Evolutionary conservation across 1,140 invertebrate genomes (phyloP), one percentile per base, ranked within the genome.

Genomic region (Vollenhovia emeryi): DNA sequence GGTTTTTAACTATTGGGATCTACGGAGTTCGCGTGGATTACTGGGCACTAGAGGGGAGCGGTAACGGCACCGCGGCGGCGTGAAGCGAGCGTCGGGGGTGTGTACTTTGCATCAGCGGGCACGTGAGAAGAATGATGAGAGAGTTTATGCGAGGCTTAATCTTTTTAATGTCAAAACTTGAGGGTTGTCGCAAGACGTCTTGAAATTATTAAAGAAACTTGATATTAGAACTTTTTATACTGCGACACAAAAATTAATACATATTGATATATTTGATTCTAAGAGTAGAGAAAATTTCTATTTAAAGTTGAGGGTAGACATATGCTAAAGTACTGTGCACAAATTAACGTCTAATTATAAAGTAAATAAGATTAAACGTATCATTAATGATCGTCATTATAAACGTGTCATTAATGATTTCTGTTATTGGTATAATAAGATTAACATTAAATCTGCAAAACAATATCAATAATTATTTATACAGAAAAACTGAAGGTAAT

Each of bases 1-100:
- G 82, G 66, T 87, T 88, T 87, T 88, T 87, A 87, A 88, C 87
- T 88, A 88, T 87, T 55, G 86, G 66, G 64, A 75, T 71, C 73
- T 55, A 68, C 48, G 33, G 64, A 75, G 83, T 64, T 87, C 62
- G 11, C 48, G 78, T 66, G 79, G 86, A 87, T 87, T 87, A 87
- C 60, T 40, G 30, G 55, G 1, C 43, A 21, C 52, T 7, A 15
- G 74, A 30, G 36, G 43, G 73, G 15, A 21, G 21, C 30, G 30
- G 69, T 43, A 52, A 71, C 45, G 33, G 27, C 50, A n/a, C 52
- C 30, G 69, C 40, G 69, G 48, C 27, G 55, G 71, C 66, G n/a
- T 48, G 36, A 48, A 45, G 36, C 60, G 86, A 60, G 69, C 43
- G 86, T 60, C 30, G 57, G 76, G 55, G 68, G 66, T 66, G 60